These are phyloP conservation scores for Stigmatopora argus DNA, from an alignment of 2,113 vertebrate species.

Conservation along the genomic window DNA sequence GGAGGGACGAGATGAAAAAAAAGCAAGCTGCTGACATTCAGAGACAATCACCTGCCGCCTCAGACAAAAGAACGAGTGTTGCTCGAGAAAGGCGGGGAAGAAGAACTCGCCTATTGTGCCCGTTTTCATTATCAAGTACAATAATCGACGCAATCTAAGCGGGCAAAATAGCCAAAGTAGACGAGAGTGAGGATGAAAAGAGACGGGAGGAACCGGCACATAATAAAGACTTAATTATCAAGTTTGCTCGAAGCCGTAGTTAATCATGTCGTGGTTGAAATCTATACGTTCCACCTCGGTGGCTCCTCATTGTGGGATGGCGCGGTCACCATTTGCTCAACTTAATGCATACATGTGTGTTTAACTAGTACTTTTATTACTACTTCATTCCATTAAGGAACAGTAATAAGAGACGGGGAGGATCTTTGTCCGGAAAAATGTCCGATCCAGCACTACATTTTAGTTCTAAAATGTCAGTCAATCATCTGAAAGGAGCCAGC, in stretches of 20 bases:
- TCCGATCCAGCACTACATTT: background rate
- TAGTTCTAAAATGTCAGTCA: background rate
- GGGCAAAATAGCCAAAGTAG: slow-evolving; percentile 43
- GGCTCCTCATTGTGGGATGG: slow-evolving; percentile 46
- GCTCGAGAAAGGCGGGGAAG: slow-evolving; percentile 21
- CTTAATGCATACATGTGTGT: background rate
- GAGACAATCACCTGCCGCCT: slow-evolving; percentile 38
- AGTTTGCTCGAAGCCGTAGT: slow-evolving; percentile 39
- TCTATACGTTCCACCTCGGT: slow-evolving; percentile 29
- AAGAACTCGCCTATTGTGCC: slow-evolving; percentile 40
- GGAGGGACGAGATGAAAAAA: slow-evolving; percentile 9
- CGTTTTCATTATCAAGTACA: slow-evolving; percentile 36
- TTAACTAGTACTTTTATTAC: background rate
- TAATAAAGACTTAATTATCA: slow-evolving; percentile 67
- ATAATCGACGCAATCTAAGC: slow-evolving; percentile 43
- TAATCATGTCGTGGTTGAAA: slow-evolving; percentile 54
- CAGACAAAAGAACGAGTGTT: slow-evolving; percentile 43
- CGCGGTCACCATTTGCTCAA: slow-evolving; percentile 17
- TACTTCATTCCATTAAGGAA: background rate
- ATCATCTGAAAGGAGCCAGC: slow-evolving; percentile 9
- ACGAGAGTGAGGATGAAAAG: slow-evolving; percentile 35
- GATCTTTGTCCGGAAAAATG: background rate
- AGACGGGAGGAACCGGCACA: slow-evolving; percentile 39
- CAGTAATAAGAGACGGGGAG: background rate
- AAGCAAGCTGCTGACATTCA: slow-evolving; percentile 45